Conservation (phyloP, 2,797 vertebrate species). For the Danionella dracula region DNA sequence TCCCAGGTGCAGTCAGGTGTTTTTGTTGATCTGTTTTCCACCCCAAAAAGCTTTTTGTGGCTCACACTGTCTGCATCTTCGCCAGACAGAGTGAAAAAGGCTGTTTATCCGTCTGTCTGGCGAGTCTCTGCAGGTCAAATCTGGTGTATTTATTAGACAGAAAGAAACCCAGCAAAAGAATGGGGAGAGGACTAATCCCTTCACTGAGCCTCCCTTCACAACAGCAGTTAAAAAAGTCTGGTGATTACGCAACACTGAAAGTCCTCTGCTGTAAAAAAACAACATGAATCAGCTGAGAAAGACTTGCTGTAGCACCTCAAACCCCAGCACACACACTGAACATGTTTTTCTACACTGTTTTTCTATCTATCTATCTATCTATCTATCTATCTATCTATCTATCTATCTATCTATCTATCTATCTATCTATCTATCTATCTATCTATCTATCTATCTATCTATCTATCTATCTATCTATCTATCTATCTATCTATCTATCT, state of each 20-base stretch:
- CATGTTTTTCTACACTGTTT: too few relatives aligned
- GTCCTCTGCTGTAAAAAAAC: slow-evolving; percentile 2
- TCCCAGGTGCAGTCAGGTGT: slow-evolving; percentile 46
- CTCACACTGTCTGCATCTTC: background rate
- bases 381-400: too few relatives aligned
- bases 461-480: too few relatives aligned
- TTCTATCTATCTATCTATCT: too few relatives aligned
- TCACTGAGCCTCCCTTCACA: background rate
- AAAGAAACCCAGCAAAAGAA: slow-evolving; percentile 15
- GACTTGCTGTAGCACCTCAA: background rate
- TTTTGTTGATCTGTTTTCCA: slow-evolving; percentile 30
- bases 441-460: too few relatives aligned
- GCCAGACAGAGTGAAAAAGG: slow-evolving; percentile 1
- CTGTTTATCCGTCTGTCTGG: slow-evolving; percentile 19
- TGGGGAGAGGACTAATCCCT: slow-evolving; percentile 1
- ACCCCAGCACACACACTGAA: background rate
- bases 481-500: too few relatives aligned
- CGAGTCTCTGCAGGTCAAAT: slow-evolving; percentile 23
- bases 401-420: too few relatives aligned
- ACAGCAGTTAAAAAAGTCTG: background rate
- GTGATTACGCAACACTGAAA: slow-evolving; percentile 8
- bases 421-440: too few relatives aligned
- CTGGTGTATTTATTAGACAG: background rate
- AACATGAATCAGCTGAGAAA: slow-evolving; percentile 26
- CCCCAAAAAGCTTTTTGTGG: slow-evolving; percentile 25